Evolutionary conservation across 2,113 vertebrate genomes (phyloP), one percentile per base, ranked within the genome.

Genomic region (Gila orcuttii): DNA sequence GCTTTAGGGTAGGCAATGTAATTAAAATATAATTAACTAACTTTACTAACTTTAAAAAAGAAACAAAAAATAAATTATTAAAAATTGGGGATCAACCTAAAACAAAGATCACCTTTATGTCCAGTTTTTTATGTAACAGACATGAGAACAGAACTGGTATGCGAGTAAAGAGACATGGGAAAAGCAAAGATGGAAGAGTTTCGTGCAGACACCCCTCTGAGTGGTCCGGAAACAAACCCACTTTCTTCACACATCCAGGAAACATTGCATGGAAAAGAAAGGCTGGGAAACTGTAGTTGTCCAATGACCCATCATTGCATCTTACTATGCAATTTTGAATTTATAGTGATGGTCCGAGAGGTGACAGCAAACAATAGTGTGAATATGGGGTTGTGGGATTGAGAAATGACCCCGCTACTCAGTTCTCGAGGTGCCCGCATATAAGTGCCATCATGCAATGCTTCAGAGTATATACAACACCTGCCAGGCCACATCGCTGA

Each of bases 121-220:
- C 50, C 45, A 15, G 42, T 50, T 76, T 77, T 52, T 25, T 3
- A 50, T 39, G 52, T 6, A 57, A 33, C 4, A 36, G 52, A 57
- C 17, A 33, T 19, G 36, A 79, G 23, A n/a, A n/a, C 1, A 79
- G 7, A 60, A 25, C 36, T 9, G n/a, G 23, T 21, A 25, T 45
- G 78, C 3, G 31, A 39, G 79, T 42, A 28, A 82, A 57, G 64
- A 23, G n/a, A 19, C 62, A 79, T 42, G 76, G 17, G 84, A 71
- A 59, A 66, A 25, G 47, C 74, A 79, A 59, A 45, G 59, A 69
- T 60, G 75, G 36, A 45, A 57, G 25, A 23, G 52, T 33, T 50
- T 79, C 68, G 57, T 69, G 23, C 76, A 59, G 62, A 68, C 64
- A 23, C 77, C 77, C 77, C 64, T 80, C 52, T 69, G 77, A 80